Conservation (phyloP, 2,113 vertebrate species). For the Rynchops niger region DNA sequence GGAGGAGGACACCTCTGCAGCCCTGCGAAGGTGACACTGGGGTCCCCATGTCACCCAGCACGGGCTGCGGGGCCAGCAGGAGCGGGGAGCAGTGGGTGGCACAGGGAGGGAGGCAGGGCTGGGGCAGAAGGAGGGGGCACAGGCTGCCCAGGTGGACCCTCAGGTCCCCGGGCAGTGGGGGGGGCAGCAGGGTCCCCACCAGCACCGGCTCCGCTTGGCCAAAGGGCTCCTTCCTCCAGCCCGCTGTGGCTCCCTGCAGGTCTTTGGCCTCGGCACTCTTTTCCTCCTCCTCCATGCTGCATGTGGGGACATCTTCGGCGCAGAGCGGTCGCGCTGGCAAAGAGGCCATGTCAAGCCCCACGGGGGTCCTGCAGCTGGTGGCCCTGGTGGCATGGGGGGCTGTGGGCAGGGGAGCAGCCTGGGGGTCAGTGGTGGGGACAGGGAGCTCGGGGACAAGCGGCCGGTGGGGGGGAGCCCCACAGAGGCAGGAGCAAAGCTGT, state of each 20-base stretch:
- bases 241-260: constrained; percentile 69
- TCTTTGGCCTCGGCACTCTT: constrained; percentile 69
- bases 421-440: neutral
- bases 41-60: neutral
- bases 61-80: neutral
- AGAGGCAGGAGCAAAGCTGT: neutral
- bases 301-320: neutral
- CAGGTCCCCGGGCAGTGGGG: neutral
- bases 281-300: neutral
- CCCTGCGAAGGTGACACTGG: constrained; percentile 43
- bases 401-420: neutral
- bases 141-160: constrained; percentile 59
- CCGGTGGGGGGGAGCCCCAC: neutral
- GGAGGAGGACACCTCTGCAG: neutral
- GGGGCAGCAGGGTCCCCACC: neutral
- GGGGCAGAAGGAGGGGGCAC: constrained; percentile 26
- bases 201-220: neutral
- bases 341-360: neutral
- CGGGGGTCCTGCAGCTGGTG: neutral
- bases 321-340: neutral
- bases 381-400: constrained; percentile 7
- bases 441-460: neutral
- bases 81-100: constrained; percentile 54
- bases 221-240: constrained; percentile 49
- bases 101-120: neutral